Percentiles rank a stretch among this genome's conserved stretches.
Conservation (phyloP, 1,140 invertebrate genomes). For the Cardiocondyla obscurior region DNA sequence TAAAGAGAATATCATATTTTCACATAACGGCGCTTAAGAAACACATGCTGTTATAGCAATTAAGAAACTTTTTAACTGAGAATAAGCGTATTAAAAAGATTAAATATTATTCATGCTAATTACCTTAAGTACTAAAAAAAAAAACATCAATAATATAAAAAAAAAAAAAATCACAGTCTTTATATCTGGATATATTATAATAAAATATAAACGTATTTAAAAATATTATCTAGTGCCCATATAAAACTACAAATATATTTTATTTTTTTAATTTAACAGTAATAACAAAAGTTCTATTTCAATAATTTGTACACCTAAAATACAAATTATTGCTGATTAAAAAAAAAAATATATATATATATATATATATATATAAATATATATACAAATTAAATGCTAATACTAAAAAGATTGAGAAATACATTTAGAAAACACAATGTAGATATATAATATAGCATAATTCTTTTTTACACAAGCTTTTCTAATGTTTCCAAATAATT, state of each 20-base stretch:
- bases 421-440: conserved; percentile 37
- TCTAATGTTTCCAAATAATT: conserved; percentile 9
- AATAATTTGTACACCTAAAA: neutral
- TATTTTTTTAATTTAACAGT: neutral
- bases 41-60: conserved; percentile 62
- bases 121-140: conserved; percentile 53
- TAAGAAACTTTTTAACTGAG: conserved; percentile 36
- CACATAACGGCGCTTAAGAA: conserved; percentile 40
- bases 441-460: conserved; percentile 20
- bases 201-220: neutral
- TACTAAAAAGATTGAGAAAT: conserved; percentile 4
- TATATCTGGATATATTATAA: conserved; percentile 13
- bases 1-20: conserved; percentile 42
- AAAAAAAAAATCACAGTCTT: neutral
- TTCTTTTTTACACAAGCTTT: conserved; percentile 34
- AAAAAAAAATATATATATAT: no score
- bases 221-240: neutral
- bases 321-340: neutral
- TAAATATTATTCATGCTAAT: conserved; percentile 57
- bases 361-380: no score
- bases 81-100: conserved; percentile 43
- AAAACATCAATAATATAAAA: conserved; percentile 14
- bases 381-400: conserved; percentile 18
- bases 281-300: neutral
- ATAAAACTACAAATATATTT: neutral